Percentiles rank a stretch among this genome's conserved stretches.
These are phyloP conservation scores for Epinotia ramella DNA, from an alignment of 2,888 invertebrate species.

Conservation along the genomic window DNA sequence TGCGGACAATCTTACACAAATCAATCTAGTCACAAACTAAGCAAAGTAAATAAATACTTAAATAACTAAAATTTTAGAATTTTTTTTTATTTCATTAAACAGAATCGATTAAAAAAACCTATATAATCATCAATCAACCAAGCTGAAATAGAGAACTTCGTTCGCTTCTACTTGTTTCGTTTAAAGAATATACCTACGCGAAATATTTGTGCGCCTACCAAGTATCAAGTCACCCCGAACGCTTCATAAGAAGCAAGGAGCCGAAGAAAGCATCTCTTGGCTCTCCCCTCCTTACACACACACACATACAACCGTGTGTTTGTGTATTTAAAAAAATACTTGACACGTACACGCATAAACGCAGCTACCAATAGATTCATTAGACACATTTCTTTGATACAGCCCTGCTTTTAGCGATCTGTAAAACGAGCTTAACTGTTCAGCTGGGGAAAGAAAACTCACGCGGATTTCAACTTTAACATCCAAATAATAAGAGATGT, in stretches of 20 bases:
- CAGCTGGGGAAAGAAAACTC: conserved; percentile 45
- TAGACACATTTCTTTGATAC: conserved; percentile 84
- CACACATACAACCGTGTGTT: conserved; percentile 54
- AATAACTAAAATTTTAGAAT: no score
- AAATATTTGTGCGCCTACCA: conserved; percentile 36
- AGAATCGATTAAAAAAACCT: no score
- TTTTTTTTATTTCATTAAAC: no score
- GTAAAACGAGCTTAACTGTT: conserved; percentile 57
- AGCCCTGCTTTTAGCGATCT: conserved; percentile 77
- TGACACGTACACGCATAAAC: conserved; percentile 69
- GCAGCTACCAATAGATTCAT: conserved; percentile 83
- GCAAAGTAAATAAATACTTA: no score
- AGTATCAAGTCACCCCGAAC: conserved; percentile 59
- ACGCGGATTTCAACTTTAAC: conserved; percentile 59
- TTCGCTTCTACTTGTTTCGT: no score
- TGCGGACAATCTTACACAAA: no score
- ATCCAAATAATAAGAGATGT: background rate
- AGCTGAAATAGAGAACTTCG: no score
- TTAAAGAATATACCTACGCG: no score
- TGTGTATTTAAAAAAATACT: conserved; percentile 77
- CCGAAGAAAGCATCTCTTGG: conserved; percentile 83
- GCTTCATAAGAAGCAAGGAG: conserved; percentile 79
- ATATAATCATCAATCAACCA: no score
- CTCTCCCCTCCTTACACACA: conserved; percentile 74
- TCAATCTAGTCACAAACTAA: no score